A percentile compares a stretch with the other conserved stretches of the same genome.
These are phyloP conservation scores for Pteruthius melanotis DNA, from an alignment of 2,113 vertebrate species.

Conservation along the genomic window DNA sequence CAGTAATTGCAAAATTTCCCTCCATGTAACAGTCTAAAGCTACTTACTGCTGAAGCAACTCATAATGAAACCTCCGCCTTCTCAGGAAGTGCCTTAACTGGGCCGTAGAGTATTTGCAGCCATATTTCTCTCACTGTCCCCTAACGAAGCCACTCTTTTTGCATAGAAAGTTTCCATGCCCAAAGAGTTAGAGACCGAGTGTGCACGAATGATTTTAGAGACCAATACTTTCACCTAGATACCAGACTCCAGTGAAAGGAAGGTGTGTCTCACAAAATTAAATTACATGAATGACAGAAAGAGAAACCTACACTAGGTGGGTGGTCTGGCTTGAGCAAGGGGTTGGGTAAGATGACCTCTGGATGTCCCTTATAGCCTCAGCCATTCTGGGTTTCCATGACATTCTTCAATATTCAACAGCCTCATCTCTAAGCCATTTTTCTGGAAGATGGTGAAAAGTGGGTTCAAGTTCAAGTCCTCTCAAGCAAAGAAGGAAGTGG, in stretches of 20 bases:
- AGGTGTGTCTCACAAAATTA: neutral
- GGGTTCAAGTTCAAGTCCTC: neutral
- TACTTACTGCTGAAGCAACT: neutral
- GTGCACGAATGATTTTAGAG: neutral
- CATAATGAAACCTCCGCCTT: neutral
- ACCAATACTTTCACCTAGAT: neutral
- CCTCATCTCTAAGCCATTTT: neutral
- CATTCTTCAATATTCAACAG: neutral
- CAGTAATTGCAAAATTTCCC: neutral
- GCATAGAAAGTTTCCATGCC: neutral
- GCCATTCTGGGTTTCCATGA: neutral
- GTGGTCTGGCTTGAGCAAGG: neutral
- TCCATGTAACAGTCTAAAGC: neutral
- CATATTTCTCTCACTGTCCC: neutral
- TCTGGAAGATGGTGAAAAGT: neutral
- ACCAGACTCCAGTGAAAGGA: neutral
- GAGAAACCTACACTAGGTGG: neutral
- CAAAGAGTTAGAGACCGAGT: accelerated
- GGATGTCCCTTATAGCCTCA: neutral
- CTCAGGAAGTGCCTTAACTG: slow-evolving; percentile 2
- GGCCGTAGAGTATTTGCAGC: neutral
- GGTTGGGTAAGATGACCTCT: neutral
- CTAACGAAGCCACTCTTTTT: neutral
- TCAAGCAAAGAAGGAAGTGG: neutral
- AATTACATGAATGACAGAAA: neutral